A percentile compares a stretch with the other conserved stretches of the same genome.
These are phyloP conservation scores for Drosophila histrio DNA, from an alignment of 2,888 invertebrate genomes.

Conservation along the genomic window DNA sequence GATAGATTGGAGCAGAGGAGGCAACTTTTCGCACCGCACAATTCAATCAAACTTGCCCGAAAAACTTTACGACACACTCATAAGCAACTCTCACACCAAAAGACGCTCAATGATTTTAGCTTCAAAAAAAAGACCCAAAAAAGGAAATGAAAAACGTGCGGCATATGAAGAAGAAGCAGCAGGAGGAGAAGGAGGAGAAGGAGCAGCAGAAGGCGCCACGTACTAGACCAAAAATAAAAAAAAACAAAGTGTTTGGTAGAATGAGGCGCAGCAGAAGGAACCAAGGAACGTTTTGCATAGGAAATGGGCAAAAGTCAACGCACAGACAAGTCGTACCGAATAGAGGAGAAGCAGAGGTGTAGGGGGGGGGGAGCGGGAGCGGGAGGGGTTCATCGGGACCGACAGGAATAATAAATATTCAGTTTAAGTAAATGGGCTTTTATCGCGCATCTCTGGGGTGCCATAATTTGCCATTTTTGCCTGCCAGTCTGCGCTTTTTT, in stretches of 20 bases:
- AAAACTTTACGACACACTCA: conserved; percentile 69
- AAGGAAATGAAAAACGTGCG: conserved; percentile 65
- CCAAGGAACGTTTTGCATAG: conserved; percentile 69
- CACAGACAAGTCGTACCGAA: conserved; percentile 24
- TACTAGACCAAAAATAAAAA: conserved; percentile 28
- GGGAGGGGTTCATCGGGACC: conserved; percentile 55
- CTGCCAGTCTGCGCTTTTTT: conserved; percentile 50
- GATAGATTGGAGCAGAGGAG: not conserved
- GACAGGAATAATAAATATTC: conserved; percentile 80
- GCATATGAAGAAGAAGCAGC: conserved; percentile 45
- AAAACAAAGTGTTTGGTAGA: not conserved
- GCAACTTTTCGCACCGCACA: conserved; percentile 36
- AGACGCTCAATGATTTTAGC: not conserved
- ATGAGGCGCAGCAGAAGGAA: conserved; percentile 24
- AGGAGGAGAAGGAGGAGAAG: not conserved
- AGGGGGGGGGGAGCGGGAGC: not conserved
- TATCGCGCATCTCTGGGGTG: conserved; percentile 79
- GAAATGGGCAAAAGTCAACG: conserved; percentile 67
- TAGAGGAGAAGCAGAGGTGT: not conserved
- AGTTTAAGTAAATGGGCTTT: conserved; percentile 80
- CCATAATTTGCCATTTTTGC: conserved; percentile 81
- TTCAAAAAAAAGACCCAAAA: conserved; percentile 1
- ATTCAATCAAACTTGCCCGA: conserved; percentile 67
- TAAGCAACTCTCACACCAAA: conserved; percentile 26
- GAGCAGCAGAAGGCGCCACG: conserved; percentile 41